Evolutionary conservation across 2,797 vertebrate species (phyloP), one percentile per base, ranked within the genome.

Genomic region (Amazona finschi): DNA sequence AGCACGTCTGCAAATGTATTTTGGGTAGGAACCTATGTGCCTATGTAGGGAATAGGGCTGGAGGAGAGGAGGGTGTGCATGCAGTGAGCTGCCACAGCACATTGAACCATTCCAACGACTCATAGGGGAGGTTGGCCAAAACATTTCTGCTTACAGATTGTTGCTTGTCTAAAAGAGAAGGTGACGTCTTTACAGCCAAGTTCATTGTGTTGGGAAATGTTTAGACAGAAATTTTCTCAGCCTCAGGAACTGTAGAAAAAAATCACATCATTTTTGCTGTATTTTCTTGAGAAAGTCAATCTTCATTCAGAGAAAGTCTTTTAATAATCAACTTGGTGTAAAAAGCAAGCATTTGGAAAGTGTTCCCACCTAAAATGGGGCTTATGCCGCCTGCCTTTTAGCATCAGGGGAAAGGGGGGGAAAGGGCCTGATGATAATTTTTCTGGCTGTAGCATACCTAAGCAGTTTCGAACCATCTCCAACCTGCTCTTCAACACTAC

Each of bases 21-120:
- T 87, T 78, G 71, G 22, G 11, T 49, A 61, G 61, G 16, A 8
- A 87, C 1, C 36, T 69, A 1, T 28, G 9, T 36, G 22, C 31
- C 0, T 0, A 4, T 0, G 4, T 61, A 28, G 0, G 3, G 31
- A 64, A 18, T 11, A 55, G 30, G 30, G 30, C 57, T 58, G 71
- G 30, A 87, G 38, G 18, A 87, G 58, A 50, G 39, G 19, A 70
- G 27, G 5, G 13, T 46, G 5, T 28, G 24, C 2, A 1, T n/a
- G 18, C 2, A 0, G 4, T 18, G 67, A 82, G 39, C 33, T 58
- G 46, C 39, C 44, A 69, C 19, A 38, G 24, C 21, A 33, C 15
- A 36, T 41, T 71, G 65, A 55, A 17, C 17, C 33, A 16, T 47
- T 55, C 65, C 39, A 53, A 12, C 0, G 1, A 9, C 13, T 61